Evolutionary conservation across 2,888 invertebrate genomes (phyloP).

Genomic region (Drosophila neonasuta): DNA sequence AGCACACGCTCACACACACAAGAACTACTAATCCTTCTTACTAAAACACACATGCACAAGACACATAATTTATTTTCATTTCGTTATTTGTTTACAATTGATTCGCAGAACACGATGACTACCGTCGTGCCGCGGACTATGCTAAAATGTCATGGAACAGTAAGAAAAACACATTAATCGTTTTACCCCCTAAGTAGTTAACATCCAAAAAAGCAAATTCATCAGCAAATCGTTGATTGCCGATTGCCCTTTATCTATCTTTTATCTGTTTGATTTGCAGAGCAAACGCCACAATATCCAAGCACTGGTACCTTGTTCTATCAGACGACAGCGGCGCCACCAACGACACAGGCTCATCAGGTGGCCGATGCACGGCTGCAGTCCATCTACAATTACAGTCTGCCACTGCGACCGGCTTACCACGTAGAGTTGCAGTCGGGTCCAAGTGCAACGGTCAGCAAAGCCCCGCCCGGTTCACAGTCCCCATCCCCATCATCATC

Average conservation of each 20-base stretch:
- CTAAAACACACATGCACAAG: slow-evolving; percentile 40
- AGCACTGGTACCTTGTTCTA: slow-evolving; percentile 83
- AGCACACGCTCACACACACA: slow-evolving; percentile 14
- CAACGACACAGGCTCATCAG: slow-evolving; percentile 79
- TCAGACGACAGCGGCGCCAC: slow-evolving; percentile 83
- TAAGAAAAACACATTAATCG: slow-evolving; percentile 83
- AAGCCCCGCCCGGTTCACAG: slow-evolving; percentile 70
- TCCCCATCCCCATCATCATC: slow-evolving; percentile 60
- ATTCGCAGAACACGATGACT: slow-evolving; percentile 88
- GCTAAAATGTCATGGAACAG: slow-evolving; percentile 93
- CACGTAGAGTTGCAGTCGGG: slow-evolving; percentile 79
- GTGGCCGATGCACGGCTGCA: slow-evolving; percentile 67
- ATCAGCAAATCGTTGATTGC: background rate
- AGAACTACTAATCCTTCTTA: slow-evolving; percentile 35
- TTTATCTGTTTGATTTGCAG: slow-evolving; percentile 73
- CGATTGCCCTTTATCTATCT: background rate
- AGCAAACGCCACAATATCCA: slow-evolving; percentile 83
- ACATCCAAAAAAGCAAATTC: slow-evolving; percentile 4
- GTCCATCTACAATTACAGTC: slow-evolving; percentile 80
- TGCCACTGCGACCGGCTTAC: slow-evolving; percentile 80
- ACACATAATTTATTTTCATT: slow-evolving; percentile 78
- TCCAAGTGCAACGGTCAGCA: slow-evolving; percentile 69
- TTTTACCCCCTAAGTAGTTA: slow-evolving; percentile 38
- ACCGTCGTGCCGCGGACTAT: slow-evolving; percentile 90
- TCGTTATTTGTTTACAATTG: slow-evolving; percentile 72